Conservation (phyloP, 2,113 vertebrate species). For the Cavia porcellus region DNA sequence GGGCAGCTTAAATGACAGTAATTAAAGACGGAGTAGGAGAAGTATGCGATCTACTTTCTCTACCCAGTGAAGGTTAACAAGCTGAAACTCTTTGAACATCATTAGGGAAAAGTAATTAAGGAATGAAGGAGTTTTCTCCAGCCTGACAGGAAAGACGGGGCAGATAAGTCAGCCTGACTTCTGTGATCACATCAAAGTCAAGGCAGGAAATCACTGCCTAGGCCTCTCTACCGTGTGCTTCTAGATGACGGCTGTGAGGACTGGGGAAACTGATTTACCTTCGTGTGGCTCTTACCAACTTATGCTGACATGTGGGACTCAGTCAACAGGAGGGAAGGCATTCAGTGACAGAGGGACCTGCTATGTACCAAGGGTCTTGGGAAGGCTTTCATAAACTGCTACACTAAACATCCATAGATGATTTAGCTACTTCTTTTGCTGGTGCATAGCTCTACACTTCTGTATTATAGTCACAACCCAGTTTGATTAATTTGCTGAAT, state of each 20-base stretch:
- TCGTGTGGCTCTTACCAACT: not conserved
- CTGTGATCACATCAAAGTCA: not conserved
- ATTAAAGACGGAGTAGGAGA: constrained; percentile 27
- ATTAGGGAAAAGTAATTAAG: not conserved
- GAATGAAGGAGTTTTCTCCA: not conserved
- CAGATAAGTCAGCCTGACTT: not conserved
- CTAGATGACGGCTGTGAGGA: not conserved
- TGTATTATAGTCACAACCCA: not conserved
- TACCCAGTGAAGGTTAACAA: not conserved
- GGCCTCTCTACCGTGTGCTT: not conserved
- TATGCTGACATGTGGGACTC: not conserved
- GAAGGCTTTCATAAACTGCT: not conserved
- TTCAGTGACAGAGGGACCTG: not conserved
- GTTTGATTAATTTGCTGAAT: not conserved
- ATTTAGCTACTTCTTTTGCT: rapidly evolving
- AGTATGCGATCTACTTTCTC: not conserved
- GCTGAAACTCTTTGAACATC: constrained; percentile 22
- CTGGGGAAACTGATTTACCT: not conserved
- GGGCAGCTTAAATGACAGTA: constrained; percentile 28
- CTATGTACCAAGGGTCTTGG: not conserved
- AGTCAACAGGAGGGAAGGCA: not conserved
- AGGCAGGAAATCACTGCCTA: not conserved
- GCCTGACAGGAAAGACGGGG: not conserved
- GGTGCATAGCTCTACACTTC: not conserved
- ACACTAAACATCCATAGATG: too few relatives aligned